Conservation (phyloP, 2,797 vertebrate genomes). For the Falco peregrinus region DNA sequence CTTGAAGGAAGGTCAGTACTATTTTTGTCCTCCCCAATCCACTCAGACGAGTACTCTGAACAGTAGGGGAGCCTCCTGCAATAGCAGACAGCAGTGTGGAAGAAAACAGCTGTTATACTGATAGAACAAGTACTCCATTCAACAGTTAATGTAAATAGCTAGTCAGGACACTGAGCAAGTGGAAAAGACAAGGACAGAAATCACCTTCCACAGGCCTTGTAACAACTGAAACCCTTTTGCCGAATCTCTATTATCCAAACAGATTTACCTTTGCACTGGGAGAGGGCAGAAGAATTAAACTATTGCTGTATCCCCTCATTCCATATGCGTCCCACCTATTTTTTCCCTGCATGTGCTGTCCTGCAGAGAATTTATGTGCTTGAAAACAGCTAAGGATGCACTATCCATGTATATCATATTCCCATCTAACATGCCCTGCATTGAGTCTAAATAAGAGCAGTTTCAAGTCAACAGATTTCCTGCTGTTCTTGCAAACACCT, state of each 20-base stretch:
- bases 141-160: background rate
- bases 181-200: background rate
- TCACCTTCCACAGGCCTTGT: background rate
- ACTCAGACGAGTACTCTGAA: background rate
- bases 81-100: background rate
- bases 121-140: background rate
- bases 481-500: background rate
- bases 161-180: background rate
- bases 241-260: background rate
- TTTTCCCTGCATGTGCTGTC: background rate
- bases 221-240: background rate
- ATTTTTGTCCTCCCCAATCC: background rate
- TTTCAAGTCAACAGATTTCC: background rate
- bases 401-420: background rate
- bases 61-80: background rate
- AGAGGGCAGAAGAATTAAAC: background rate
- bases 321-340: fast-evolving
- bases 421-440: background rate
- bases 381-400: background rate
- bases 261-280: background rate
- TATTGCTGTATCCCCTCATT: background rate
- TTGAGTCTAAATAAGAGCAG: background rate
- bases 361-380: background rate
- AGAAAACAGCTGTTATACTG: background rate
- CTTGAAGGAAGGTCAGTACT: background rate